These are phyloP conservation scores for Danionella cerebrum DNA, from an alignment of 2,113 vertebrate species.

Conservation along the genomic window DNA sequence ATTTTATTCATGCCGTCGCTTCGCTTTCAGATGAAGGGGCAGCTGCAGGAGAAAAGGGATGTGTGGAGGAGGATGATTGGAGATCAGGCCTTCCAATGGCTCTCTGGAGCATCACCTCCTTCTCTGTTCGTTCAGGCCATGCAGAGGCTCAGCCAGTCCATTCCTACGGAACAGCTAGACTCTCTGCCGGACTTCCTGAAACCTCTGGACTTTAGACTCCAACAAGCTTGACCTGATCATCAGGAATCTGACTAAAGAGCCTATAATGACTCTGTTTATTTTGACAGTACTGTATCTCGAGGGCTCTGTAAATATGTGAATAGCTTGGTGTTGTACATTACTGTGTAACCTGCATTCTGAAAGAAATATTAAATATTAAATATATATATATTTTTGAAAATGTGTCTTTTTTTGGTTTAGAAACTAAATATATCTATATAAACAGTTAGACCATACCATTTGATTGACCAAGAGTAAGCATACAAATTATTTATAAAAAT, in stretches of 20 bases:
- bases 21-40: slow-evolving; percentile 48
- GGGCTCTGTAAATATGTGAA: slow-evolving; percentile 28
- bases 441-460: too few relatives aligned
- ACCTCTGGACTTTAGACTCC: slow-evolving; percentile 70
- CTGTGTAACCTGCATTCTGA: not conserved
- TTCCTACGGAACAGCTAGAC: slow-evolving; percentile 68
- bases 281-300: not conserved
- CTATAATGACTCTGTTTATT: not conserved
- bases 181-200: slow-evolving; percentile 78
- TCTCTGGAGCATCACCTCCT: slow-evolving; percentile 70
- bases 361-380: slow-evolving; percentile 1
- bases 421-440: too few relatives aligned
- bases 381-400: slow-evolving; percentile 12
- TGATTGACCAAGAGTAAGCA: too few relatives aligned
- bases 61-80: slow-evolving; percentile 77
- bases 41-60: slow-evolving; percentile 63
- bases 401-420: too few relatives aligned
- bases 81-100: slow-evolving; percentile 70
- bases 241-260: not conserved
- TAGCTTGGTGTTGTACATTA: slow-evolving; percentile 4
- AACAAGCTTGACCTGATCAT: slow-evolving; percentile 10
- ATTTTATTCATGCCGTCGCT: slow-evolving; percentile 72
- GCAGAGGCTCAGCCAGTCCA: slow-evolving; percentile 76
- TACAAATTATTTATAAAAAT: too few relatives aligned
- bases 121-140: slow-evolving; percentile 77